Evolutionary conservation across 2,888 invertebrate genomes (phyloP).

Genomic region (Bembecia ichneumoniformis): DNA sequence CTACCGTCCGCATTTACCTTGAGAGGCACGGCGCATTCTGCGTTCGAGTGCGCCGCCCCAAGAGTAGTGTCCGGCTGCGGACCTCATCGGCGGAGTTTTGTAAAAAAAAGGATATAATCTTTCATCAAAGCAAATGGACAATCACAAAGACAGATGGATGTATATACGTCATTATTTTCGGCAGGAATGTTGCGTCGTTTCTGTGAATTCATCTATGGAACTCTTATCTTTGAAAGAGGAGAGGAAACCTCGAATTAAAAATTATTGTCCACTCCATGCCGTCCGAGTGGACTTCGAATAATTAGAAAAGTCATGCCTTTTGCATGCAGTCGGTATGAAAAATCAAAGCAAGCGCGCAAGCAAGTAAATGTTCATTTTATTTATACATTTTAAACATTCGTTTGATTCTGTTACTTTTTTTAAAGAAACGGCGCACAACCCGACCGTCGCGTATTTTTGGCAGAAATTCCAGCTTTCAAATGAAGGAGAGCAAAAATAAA

Average conservation of each 20-base stretch:
- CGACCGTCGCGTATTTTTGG: not conserved
- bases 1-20: too few relatives aligned
- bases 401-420: too few relatives aligned
- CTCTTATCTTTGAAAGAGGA: not conserved
- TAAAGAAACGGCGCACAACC: not conserved
- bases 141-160: too few relatives aligned
- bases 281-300: conserved; percentile 12
- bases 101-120: too few relatives aligned
- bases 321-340: not conserved
- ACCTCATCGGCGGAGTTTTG: too few relatives aligned
- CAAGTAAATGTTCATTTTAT: not conserved
- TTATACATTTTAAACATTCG: not conserved
- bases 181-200: too few relatives aligned
- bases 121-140: too few relatives aligned
- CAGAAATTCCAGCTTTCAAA: not conserved
- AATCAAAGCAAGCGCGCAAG: not conserved
- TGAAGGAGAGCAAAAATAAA: not conserved
- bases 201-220: too few relatives aligned
- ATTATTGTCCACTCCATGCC: conserved; percentile 19
- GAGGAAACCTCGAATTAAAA: conserved; percentile 22
- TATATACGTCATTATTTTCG: too few relatives aligned
- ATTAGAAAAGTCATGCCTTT: conserved; percentile 8
- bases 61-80: too few relatives aligned
- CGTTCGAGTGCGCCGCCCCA: too few relatives aligned
- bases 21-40: too few relatives aligned